Conservation (phyloP, 2,888 invertebrate species). For the Ptychoptera contaminata region DNA sequence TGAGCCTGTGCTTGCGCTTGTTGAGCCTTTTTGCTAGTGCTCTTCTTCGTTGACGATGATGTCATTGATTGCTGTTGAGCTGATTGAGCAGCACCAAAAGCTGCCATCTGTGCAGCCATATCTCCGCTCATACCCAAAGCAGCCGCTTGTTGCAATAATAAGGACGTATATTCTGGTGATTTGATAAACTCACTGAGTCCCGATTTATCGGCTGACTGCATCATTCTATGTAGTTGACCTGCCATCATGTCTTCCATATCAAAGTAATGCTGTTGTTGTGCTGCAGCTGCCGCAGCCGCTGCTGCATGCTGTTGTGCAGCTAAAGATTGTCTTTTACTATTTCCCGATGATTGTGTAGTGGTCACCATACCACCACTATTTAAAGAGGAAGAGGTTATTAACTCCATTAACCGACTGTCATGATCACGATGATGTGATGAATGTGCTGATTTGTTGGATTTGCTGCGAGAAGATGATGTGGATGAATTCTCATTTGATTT, state of each 20-base stretch:
- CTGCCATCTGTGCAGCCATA: too few species aligned
- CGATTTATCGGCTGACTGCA: slow-evolving; percentile 30
- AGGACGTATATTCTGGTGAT: slow-evolving; percentile 29
- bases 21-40: slow-evolving; percentile 1
- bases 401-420: too few species aligned
- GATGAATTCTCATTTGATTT: slow-evolving; percentile 2
- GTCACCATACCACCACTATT: too few species aligned
- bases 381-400: too few species aligned
- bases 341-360: too few species aligned
- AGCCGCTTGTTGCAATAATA: slow-evolving; percentile 29
- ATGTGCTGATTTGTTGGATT: too few species aligned
- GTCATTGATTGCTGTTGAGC: not conserved
- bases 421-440: too few species aligned
- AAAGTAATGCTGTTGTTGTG: too few species aligned
- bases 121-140: slow-evolving; percentile 18
- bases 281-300: too few species aligned
- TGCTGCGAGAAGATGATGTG: not conserved
- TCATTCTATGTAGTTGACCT: slow-evolving; percentile 16
- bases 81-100: not conserved
- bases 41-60: not conserved
- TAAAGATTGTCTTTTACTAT: too few species aligned
- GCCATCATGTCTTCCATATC: too few species aligned
- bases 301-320: too few species aligned
- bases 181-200: slow-evolving; percentile 29
- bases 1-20: not conserved